phyloP scores from a whole-genome alignment of 2,113 vertebrate species.

The Falco punctatus region DNA sequence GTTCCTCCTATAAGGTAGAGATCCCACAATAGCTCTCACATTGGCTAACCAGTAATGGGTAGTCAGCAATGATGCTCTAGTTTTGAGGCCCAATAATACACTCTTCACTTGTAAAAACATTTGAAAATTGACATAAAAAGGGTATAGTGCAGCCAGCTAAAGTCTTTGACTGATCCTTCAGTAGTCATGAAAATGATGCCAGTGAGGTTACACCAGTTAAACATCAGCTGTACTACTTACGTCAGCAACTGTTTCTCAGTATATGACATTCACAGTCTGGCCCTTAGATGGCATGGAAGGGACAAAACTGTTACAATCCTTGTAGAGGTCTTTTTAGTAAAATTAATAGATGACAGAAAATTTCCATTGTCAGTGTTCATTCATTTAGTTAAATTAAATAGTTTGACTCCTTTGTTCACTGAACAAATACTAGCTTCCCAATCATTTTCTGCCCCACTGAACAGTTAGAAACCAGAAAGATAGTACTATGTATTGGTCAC shows the following conservation, averaged over 20 bases:
- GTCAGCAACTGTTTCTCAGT: background rate
- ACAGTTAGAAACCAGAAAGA: background rate
- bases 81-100: background rate
- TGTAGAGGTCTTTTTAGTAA: slow-evolving; percentile 8
- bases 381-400: slow-evolving; percentile 46
- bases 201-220: background rate
- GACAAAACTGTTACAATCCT: background rate
- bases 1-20: background rate
- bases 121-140: background rate
- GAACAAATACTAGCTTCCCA: slow-evolving; percentile 9
- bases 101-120: background rate
- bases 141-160: background rate
- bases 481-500: background rate
- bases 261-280: slow-evolving; percentile 17
- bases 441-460: slow-evolving; percentile 27
- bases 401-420: slow-evolving; percentile 22
- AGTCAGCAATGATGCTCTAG: background rate
- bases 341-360: slow-evolving; percentile 33
- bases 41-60: background rate
- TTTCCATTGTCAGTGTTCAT: slow-evolving; percentile 1
- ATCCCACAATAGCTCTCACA: background rate
- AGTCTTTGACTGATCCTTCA: background rate
- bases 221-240: background rate
- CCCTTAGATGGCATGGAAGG: slow-evolving; percentile 48
- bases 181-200: background rate